phyloP scores from a whole-genome alignment of 1,140 invertebrate genomes.

The Lerema accius region DNA sequence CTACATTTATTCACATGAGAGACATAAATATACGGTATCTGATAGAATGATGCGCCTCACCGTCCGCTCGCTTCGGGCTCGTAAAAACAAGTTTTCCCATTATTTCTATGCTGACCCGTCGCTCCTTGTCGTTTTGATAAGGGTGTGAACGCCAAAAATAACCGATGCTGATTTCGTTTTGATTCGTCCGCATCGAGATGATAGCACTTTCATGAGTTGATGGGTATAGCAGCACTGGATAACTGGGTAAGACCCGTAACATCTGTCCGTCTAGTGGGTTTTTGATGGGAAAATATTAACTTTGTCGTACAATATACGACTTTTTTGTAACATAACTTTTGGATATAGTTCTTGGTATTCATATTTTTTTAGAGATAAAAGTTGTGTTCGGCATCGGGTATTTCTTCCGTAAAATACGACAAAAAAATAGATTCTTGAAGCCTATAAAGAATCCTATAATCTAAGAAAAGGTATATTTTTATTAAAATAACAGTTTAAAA shows the following conservation, averaged over 20 bases:
- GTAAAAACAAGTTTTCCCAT: constrained; percentile 79
- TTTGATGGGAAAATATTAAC: constrained; percentile 1
- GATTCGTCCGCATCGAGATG: constrained; percentile 69
- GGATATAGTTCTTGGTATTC: too few species aligned
- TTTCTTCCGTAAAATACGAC: too few species aligned
- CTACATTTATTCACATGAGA: constrained; percentile 55
- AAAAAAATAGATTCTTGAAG: too few species aligned
- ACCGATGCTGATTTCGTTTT: constrained; percentile 78
- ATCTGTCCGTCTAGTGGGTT: constrained; percentile 11
- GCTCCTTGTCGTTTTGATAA: constrained; percentile 67
- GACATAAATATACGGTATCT: constrained; percentile 55
- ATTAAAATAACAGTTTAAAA: too few species aligned
- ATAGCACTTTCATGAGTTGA: constrained; percentile 70
- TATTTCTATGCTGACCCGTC: constrained; percentile 73
- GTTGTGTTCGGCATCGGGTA: too few species aligned
- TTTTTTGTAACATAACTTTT: too few species aligned
- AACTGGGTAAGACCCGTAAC: constrained; percentile 34
- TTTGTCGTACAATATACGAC: background rate
- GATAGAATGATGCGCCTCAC: constrained; percentile 64
- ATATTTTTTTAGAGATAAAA: too few species aligned
- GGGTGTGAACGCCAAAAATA: constrained; percentile 73
- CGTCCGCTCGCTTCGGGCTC: constrained; percentile 49
- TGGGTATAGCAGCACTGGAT: constrained; percentile 37
- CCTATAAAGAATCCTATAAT: too few species aligned
- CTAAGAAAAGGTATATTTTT: too few species aligned